Base-by-base conservation (phyloP, 2,888 invertebrate species). In the Leistus spinibarbis region DNA sequence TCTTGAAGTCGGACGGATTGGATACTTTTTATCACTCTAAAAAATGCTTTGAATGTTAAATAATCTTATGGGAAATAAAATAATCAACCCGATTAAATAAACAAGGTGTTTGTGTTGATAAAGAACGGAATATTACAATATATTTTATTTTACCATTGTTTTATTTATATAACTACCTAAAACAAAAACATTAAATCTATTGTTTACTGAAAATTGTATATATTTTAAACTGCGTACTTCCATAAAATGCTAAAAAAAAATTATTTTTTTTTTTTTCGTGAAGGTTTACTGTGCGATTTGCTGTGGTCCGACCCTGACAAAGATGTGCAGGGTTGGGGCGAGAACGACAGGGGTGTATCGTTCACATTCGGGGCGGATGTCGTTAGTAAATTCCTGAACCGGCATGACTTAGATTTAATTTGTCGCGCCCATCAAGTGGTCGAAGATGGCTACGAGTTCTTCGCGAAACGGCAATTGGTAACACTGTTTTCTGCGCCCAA, bases 371-470 rank as follows among this genome's bases (percentile, higher is more conserved):
- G 99, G 60, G 95, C 96, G 0, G 98, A 98, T 86, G 96, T 99
- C 78, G 98, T 99, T 80, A 95, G 94, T 85, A 98, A 97, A 87
- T 97, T 97, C 87, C 90, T 99, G 81, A 96, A 96, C 86, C 90
- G 97, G 83, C 98, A 99, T 87, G 98, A 99, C 85, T 89, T 99
- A 85, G 98, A 99, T 87, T 89, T 99, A 83, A 98, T 99, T 84
- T 99, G 98, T 86, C 91, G 99, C 81, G 99, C 98, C 76, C 99
- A 99, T 89, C 97, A 98, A 90, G 96, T 96, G 62, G 99, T 99
- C 66, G 99, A 99, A 87, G 99, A 99, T 87, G 99, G 99, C 1
- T 99, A 99, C 85, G 99, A 99, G 85, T 99, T 99, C 87, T 99
- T 99, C 87, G 98, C 99, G 16, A 99, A 99, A 85, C 90, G 99